Evolutionary conservation across 2,888 invertebrate genomes (phyloP), one percentile per base, ranked within the genome.

Genomic region (Sinopyrophorus schimmeli): DNA sequence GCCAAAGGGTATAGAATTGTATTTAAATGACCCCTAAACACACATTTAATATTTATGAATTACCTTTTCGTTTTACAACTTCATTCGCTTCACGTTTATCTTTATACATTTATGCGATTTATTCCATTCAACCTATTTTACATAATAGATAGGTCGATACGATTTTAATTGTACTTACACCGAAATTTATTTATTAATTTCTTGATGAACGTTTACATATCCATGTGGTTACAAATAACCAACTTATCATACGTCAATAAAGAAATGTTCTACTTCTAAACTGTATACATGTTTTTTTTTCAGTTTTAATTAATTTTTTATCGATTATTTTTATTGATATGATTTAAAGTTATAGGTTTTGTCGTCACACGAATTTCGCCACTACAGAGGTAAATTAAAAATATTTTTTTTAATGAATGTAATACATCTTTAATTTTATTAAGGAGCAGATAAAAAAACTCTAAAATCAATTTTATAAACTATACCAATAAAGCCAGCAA

Each of bases 21-120:
- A 64, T 63, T 65, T 65, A 63, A 67, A 66, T 64, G 58, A 60
- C 60, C 59, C 61, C 53, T 55, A 59, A 57, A 58, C 57, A 50
- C 54, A 54, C 46, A 53, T 46, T 62, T 58, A 62, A 61, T 61
- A 62, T 61, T 61, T 61, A 62, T 61, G 60, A 58, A 55, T 53
- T 56, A 59, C 58, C 57, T 58, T 55, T 46, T 43, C 52, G 27
- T 39, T 51, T 26, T 43, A 43, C 42, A 27, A 31, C 43, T 38
- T 26, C 38, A 43, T 49, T 39, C 31, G 20, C 38, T 38, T 42
- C 16, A 39, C 18, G 17, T 26, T 44, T 28, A 38, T 43, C 31
- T 31, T 30, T 27, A 34, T 32, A 11, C 26, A 23, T 27, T 34
- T 38, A 18, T 26, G 16, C 43, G 46, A 47, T 47, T 47, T 41